Conservation (phyloP, 2,113 vertebrate genomes). For the Chaenocephalus aceratus region DNA sequence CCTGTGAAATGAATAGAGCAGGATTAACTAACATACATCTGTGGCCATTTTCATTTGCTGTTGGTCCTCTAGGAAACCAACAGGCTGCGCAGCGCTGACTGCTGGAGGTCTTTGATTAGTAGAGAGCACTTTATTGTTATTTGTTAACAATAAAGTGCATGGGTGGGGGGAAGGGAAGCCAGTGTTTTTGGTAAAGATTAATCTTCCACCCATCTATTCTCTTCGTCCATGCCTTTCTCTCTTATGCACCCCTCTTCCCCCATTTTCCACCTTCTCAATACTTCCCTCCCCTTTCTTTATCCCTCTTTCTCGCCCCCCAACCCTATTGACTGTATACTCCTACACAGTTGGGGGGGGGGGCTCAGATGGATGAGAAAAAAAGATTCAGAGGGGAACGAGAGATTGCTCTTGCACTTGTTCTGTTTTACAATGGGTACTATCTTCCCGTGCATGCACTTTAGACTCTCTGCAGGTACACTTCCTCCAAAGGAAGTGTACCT, state of each 20-base stretch:
- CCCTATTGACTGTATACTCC: constrained; percentile 83
- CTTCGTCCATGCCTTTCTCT: constrained; percentile 72
- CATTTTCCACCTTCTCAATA: constrained; percentile 72
- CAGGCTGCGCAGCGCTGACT: constrained; percentile 75
- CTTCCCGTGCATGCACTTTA: constrained; percentile 14
- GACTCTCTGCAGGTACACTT: constrained; percentile 26
- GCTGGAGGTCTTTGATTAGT: constrained; percentile 82
- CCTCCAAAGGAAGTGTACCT: constrained; percentile 9
- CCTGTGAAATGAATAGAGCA: constrained; percentile 68
- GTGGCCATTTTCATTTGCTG: constrained; percentile 78
- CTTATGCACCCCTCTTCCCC: constrained; percentile 71
- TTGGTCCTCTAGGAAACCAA: constrained; percentile 72
- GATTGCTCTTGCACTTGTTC: constrained; percentile 39
- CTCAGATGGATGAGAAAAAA: constrained; percentile 69
- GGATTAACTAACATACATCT: constrained; percentile 78
- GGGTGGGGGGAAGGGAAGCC: constrained; percentile 59
- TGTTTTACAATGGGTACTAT: constrained; percentile 3
- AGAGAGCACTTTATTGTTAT: constrained; percentile 77
- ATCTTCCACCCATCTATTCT: constrained; percentile 83
- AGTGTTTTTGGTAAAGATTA: constrained; percentile 82
- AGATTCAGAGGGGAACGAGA: constrained; percentile 45
- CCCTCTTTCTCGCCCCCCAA: constrained; percentile 51
- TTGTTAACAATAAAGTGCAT: constrained; percentile 82
- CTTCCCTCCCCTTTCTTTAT: constrained; percentile 62
- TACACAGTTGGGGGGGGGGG: constrained; percentile 67